Base-by-base conservation (phyloP, 2,113 vertebrate species). In the Lathamus discolor region DNA sequence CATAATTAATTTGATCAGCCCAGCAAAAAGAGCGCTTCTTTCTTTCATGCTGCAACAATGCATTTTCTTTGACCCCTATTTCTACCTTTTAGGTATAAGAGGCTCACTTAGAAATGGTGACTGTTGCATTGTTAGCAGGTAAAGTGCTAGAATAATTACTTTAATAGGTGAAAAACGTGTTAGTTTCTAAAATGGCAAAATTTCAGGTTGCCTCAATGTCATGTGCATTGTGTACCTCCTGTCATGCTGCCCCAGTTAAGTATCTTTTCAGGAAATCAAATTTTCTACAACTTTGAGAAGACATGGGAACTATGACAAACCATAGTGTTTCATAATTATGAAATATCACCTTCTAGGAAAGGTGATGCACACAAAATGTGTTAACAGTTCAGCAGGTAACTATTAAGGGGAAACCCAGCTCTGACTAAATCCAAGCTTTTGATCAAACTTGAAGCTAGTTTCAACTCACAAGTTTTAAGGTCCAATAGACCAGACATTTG, bases 1-100 rank as follows among this genome's bases (percentile, higher is more conserved):
- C 98, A 98, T 98, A 99, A 98, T 99, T 98, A 98, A 98, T 98
- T 97, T 98, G 98, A 98, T 98, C 93, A 96, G 95, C 82, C 92
- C 92, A 97, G 95, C 27, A 0, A 97, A 97, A 93, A 90, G 61
- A 94, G 43, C 19, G n/a, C 43, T 85, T 27, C 66, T 90, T 90
- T 88, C 68, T 67, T 92, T 96, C 88, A 83, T 94, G 59, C 96
- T 98, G 97, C 97, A 98, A 87, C 48, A 33, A 87, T 89, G 84
- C 73, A 96, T 98, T 97, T 98, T 95, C 83, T 98, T 96, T 88
- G 66, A 84, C 39, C 55, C 35, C 5, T 74, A 23, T 83, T 92
- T 81, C 80, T 90, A 81, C 66, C 46, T 92, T 64, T 79, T 17
- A 69, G 18, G 63, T 29, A 22, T 1, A 68, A 74, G 43, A 52